Base-by-base conservation (phyloP, 2,888 invertebrate species). In the Ganaspis brasiliensis region DNA sequence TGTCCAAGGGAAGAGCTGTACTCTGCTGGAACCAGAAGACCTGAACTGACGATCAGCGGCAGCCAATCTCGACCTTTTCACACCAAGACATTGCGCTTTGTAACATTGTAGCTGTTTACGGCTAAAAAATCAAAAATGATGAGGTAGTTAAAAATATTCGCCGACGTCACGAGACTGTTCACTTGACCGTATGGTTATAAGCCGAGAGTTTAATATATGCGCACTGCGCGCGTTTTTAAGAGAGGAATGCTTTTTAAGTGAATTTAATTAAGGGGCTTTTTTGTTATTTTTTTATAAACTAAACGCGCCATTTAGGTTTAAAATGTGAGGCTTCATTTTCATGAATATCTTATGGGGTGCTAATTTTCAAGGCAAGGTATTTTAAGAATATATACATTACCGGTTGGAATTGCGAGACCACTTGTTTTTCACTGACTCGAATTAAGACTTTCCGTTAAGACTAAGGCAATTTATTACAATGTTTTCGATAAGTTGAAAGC, bases 1-100 rank as follows among this genome's bases (percentile, higher is more conserved):
- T 79, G 73, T 76, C 79, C 74, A 70, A 73, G 67, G 59, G 73
- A n/a, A n/a, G n/a, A n/a, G 52, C 55, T 73, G 61, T 61, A 16
- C 70, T 67, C 73, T 14, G 31, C 40, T 40, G 26, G 26, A n/a
- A 57, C 26, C 26, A 24, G 12, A 26, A 57, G 57, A 57, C 57
- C 61, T 19, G 61, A 40, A 67, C 63, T 67, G 67, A 67, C 67
- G 67, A 67, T 67, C 45, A n/a, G 67, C 45, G 67, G 67, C 67
- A 67, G 40, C 21, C 40, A 21, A 63, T 63, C 40, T 67, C 45
- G 45, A 45, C 67, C 67, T 49, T 67, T 56, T 67, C 45, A 45
- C 67, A 67, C 67, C 21, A 67, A 67, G n/a, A 45, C 40, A 67
- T 45, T 67, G 45, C 26, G 45, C 45, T 6, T 12, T 24, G 40